Base-by-base conservation (phyloP, 2,888 invertebrate genomes). In the Apotomis betuletana region DNA sequence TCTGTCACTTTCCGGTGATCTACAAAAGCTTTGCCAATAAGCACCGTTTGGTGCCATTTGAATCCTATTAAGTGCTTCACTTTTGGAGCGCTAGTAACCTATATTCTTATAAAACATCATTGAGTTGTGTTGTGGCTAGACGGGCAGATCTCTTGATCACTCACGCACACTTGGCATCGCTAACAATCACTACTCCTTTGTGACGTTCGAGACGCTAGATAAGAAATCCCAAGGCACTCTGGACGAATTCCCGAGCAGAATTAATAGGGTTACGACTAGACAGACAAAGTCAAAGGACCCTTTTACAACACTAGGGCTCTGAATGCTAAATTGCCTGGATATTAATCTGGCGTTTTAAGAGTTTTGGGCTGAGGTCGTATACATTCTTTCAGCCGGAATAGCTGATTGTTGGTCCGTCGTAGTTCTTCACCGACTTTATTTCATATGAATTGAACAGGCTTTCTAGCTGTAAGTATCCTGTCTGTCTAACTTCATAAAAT, bases 171-270 rank as follows among this genome's bases (percentile, higher is more conserved):
- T 27, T 15, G 54, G 8, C 3, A 15, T 15, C 10, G 3, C 49
- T 10, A 13, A 67, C 51, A 67, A 51, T 59, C 38, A 55, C 27
- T 27, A 27, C 36, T 57, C 10, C 27, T 64, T 52, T 52, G 52
- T 5, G 58, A 67, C n/a, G 52, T 54, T 52, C 52, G 59, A 52
- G 52, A 44, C 13, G 12, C 54, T 10, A n/a, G 64, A 64, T 64
- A 64, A 64, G 60, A 64, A 27, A 4, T 44, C 44, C 44, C 15
- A 5, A 9, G 59, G 13, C 59, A 44, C 44, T 44, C 3, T 10
- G 36, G 12, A 9, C n/a, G 58, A 38, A 52, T 15, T 64, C 44
- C 27, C 44, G 12, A 6, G 54, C 15, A 15, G 12, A 54, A 55
- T 64, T 64, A 55, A 55, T 44, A 64, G 55, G 55, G 55, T 54